A percentile compares a stretch with the other conserved stretches of the same genome.
These are phyloP conservation scores for Rhagoletis pomonella DNA, from an alignment of 1,140 invertebrate species.

Conservation along the genomic window DNA sequence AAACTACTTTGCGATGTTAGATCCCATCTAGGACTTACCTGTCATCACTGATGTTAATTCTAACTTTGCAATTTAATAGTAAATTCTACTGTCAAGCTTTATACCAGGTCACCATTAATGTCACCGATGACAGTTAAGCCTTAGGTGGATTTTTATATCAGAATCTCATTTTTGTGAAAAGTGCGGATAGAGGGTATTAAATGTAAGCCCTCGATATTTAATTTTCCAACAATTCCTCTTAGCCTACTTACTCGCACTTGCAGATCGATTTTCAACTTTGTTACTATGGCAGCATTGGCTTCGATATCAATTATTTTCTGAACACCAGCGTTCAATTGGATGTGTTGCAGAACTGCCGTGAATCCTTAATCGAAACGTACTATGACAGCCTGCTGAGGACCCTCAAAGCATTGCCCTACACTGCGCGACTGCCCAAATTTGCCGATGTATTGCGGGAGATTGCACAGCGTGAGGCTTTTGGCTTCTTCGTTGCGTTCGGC, in stretches of 20 bases:
- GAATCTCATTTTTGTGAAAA: too few relatives aligned
- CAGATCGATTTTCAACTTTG: slow-evolving; percentile 71
- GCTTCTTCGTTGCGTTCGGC: slow-evolving; percentile 69
- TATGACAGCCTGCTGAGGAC: slow-evolving; percentile 63
- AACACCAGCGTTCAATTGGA: slow-evolving; percentile 70
- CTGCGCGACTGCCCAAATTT: slow-evolving; percentile 70
- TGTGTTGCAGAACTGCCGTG: slow-evolving; percentile 64
- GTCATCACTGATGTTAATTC: too few relatives aligned
- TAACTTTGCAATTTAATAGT: too few relatives aligned
- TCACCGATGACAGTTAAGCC: too few relatives aligned
- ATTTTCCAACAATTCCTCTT: neutral
- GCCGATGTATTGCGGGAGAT: slow-evolving; percentile 66
- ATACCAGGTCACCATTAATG: too few relatives aligned
- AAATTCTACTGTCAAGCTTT: too few relatives aligned
- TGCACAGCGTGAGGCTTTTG: slow-evolving; percentile 67
- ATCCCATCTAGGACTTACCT: too few relatives aligned
- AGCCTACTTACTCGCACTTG: neutral
- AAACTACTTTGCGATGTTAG: too few relatives aligned
- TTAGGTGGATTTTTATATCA: too few relatives aligned
- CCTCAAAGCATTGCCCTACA: slow-evolving; percentile 72
- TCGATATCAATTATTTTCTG: slow-evolving; percentile 72
- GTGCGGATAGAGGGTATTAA: too few relatives aligned
- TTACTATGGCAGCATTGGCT: slow-evolving; percentile 69
- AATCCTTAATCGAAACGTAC: slow-evolving; percentile 71
- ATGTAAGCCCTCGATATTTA: too few relatives aligned